A percentile compares a stretch with the other conserved stretches of the same genome.
Conservation (phyloP, 2,113 vertebrate genomes). For the Channa maculata region DNA sequence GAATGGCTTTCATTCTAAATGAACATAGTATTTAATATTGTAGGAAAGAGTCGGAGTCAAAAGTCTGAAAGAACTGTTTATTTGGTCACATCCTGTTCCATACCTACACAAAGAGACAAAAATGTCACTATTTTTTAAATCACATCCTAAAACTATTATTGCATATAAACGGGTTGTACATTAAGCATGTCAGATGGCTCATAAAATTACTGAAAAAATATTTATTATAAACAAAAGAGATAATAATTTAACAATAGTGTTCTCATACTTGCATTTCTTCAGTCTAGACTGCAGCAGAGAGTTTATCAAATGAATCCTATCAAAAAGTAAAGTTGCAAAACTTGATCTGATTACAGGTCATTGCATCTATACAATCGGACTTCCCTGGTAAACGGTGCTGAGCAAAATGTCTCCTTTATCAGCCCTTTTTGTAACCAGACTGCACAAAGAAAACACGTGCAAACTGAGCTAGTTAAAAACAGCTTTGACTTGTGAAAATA, state of each 20-base stretch:
- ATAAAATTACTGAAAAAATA: constrained; percentile 31
- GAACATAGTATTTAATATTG: neutral
- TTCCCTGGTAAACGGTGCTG: neutral
- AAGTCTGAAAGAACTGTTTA: constrained; percentile 52
- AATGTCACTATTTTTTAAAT: constrained; percentile 56
- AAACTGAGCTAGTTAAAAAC: constrained; percentile 1
- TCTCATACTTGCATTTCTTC: constrained; percentile 2
- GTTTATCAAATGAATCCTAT: neutral
- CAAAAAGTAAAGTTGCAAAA: neutral
- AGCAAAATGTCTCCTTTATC: neutral
- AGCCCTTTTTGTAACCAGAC: neutral
- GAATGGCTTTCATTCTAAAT: constrained; percentile 7
- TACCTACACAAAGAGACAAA: constrained; percentile 58
- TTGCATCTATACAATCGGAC: neutral
- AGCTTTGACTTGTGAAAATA: constrained; percentile 3
- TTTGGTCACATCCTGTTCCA: constrained; percentile 51
- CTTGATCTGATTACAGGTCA: neutral
- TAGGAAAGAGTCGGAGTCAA: constrained; percentile 20
- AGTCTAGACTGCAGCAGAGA: neutral
- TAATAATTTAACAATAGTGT: neutral
- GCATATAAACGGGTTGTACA: constrained; percentile 63
- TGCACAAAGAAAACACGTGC: neutral
- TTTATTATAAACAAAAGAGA: constrained; percentile 18
- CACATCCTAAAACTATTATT: constrained; percentile 62
- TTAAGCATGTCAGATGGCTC: constrained; percentile 40